Base-by-base conservation (phyloP, 1,140 invertebrate species). In the Microplitis demolitor region DNA sequence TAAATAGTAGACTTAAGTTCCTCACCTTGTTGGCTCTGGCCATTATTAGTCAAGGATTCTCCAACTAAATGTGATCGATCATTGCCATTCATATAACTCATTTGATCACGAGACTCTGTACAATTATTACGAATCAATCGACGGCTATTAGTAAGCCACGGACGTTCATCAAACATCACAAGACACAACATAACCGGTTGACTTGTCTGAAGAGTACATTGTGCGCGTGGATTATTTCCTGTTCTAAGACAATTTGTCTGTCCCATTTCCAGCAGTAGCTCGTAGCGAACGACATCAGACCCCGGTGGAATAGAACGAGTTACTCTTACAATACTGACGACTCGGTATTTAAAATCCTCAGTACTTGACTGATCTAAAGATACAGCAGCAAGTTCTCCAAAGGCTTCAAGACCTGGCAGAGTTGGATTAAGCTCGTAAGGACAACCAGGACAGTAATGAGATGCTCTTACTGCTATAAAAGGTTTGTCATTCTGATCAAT, bases 401-500 rank as follows among this genome's bases (percentile, higher is more conserved):
- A 82, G 8, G 63, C 69, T 13, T 60, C 51, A 0, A 87, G 68
- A 24, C 83, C 84, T 31, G 84, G 82, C 8, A 87, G 33, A 37
- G 79, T 82, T 1, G 84, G 82, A 75, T 87, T 87, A 4, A 87
- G 34, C 11, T 87, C 84, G 45, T 80, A 86, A 2, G 85, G 86
- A 74, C 86, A 87, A 35, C 84, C 83, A 4, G 85, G 82, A 74
- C 85, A 87, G 66, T 86, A 86, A 3, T 78, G 76, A 3, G 76
- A 71, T 8, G 83, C 78, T 61, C 78, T 79, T 11, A 84, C 79
- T 3, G 85, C 84, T 4, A 86, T 81, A 14, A 87, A 86, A 0
- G 82, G 80, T 45, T 77, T 80, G 54, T 85, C 79, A 24, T 80
- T 81, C 8, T 82, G 78, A 39, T 85, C 81, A 0, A 76, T 66